Conservation (phyloP, 2,113 vertebrate species). For the Acanthisitta chloris region DNA sequence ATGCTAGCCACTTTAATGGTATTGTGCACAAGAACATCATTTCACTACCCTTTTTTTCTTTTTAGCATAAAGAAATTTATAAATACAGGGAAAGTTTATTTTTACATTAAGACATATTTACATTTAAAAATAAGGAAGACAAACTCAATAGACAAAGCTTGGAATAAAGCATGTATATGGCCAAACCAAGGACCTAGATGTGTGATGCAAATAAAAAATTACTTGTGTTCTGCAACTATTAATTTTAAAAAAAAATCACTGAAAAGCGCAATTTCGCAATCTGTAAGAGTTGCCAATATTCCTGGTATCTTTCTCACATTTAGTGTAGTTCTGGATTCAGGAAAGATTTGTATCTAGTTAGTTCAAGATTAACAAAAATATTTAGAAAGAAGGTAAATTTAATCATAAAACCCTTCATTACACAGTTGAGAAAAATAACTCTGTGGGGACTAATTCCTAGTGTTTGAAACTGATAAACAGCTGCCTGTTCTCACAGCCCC, state of each 20-base stretch:
- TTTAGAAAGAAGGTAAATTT: not conserved
- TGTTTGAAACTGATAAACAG: not conserved
- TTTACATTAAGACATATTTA: not conserved
- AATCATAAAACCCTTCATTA: not conserved
- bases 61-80: not conserved
- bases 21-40: not conserved
- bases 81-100: not conserved
- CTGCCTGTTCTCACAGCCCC: not conserved
- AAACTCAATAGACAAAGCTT: not conserved
- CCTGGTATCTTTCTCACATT: not conserved
- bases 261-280: not conserved
- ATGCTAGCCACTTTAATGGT: not conserved
- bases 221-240: not conserved
- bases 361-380: not conserved
- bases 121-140: not conserved
- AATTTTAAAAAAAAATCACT: not conserved
- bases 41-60: not conserved
- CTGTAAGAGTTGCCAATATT: not conserved
- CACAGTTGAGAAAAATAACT: not conserved
- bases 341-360: not conserved
- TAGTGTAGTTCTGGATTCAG: not conserved
- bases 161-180: not conserved
- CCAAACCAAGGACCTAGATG: not conserved
- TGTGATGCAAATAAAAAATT: not conserved
- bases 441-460: not conserved